Base-by-base conservation (phyloP, 2,888 invertebrate genomes). In the Mythimna albipuncta region DNA sequence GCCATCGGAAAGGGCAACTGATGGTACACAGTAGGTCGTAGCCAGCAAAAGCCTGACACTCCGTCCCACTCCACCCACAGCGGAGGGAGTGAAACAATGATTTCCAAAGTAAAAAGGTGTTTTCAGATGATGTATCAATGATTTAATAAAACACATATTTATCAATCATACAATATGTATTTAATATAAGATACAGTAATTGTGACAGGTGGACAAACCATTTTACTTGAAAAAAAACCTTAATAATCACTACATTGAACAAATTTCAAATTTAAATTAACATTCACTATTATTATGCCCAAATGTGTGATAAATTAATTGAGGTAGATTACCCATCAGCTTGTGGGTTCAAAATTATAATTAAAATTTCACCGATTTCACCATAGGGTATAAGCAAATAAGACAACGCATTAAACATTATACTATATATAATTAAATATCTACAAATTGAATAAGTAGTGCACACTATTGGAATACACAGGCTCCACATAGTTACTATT, bases 81-180 rank as follows among this genome's bases (percentile, higher is more conserved):
- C 41, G 11, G 2, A 10, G 10, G 41, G 3, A 16, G 47, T 16
- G 6, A 57, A 21, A 7, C 1, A 21, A 21, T 26, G 26, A 19
- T 19, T 16, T 13, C 41, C 9, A 9, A 35, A 6, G 32, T 11
- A 26, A 57, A 16, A 44, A 19, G 19, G 19, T 19, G 9, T 5
- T 35, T 3, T 5, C 0, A 19, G 35, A 58, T 35, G 9, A 19
- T 50, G 13, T 65, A 13, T 44, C 7, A 69, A 11, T 26, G 16
- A 26, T 63, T 10, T 58, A 95, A 93, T 94, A 89, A 95, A 95
- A 95, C 93, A 92, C 92, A 89, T 83, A 67, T 75, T 84, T 91
- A 93, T 95, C 96, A 96, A 95, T 96, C 96, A 95, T 96, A 96
- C 96, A 96, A 95, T 96, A 95, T 95, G 94, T 95, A 96, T 96